Base-by-base conservation (phyloP, 2,888 invertebrate genomes). In the Kryphioiulus occultus region DNA sequence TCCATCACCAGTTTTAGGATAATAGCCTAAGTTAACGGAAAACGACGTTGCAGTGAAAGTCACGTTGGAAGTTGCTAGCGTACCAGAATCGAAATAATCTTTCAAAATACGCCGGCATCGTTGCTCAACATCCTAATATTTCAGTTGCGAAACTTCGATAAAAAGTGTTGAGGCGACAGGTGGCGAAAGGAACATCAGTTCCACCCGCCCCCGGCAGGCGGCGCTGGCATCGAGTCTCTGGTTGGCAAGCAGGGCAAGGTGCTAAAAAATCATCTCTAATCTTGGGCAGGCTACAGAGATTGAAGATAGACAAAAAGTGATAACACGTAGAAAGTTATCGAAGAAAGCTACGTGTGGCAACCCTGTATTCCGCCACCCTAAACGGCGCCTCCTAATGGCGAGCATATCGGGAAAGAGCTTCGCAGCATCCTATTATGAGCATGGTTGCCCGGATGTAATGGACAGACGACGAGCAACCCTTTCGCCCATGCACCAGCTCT, bases 401-500 rank as follows among this genome's bases (percentile, higher is more conserved):
- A 26, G 68, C 68, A 68, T 68, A 68, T 26, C 26, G 68, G 68
- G 68, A 68, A 68, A 26, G 26, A 68, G 26, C 26, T 68, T 68
- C 68, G 68, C 68, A 68, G 68, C 68, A 68, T 68, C 68, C 68
- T 68, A 68, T 68, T 68, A 68, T 68, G 26, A 26, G 68, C 68
- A 10, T 3, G 26, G 68, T 68, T 68, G 68, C 68, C 68, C 68
- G 68, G 68, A 68, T 68, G 68, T 68, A 68, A 68, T 68, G 68
- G 68, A 68, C 68, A 68, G 68, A 68, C 68, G 68, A 68, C 68
- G 68, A 68, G 68, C 68, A 68, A 68, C 68, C 68, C 68, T 68
- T 68, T 68, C 68, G 68, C 12, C 68, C 68, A 68, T 68, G 68
- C 68, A 68, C 68, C 68, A 68, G 68, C 68, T 68, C 68, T 39